Percentiles rank a stretch among this genome's conserved stretches.
phyloP scores from a whole-genome alignment of 64 coral and sea anemone species.

The Anthopleura sola region DNA sequence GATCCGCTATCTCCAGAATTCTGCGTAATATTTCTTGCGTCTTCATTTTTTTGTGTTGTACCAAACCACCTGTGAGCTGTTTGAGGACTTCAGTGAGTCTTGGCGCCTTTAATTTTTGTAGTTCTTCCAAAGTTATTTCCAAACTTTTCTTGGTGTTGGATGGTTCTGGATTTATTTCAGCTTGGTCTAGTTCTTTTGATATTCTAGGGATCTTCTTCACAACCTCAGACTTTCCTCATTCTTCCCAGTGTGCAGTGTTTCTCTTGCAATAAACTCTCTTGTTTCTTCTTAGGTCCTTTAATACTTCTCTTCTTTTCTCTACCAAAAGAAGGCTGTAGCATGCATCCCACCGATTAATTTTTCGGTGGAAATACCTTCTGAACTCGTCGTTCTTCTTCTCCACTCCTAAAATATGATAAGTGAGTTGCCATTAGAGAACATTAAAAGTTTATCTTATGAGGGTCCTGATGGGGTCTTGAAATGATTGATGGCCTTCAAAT shows the following conservation, averaged over 20 bases:
- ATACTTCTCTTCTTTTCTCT: constrained; percentile 25
- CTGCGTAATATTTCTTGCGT: too few relatives aligned
- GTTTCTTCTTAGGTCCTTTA: neutral
- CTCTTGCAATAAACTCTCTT: constrained; percentile 13
- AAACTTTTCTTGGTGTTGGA: too few relatives aligned
- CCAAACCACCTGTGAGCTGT: too few relatives aligned
- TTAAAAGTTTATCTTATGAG: too few relatives aligned
- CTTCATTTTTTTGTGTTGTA: too few relatives aligned
- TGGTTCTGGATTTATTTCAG: too few relatives aligned
- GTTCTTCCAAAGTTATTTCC: too few relatives aligned
- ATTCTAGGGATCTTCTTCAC: constrained; percentile 1
- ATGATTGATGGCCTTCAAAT: too few relatives aligned
- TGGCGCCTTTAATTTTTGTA: too few relatives aligned
- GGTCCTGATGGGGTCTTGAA: too few relatives aligned
- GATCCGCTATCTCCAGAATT: too few relatives aligned
- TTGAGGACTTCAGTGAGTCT: too few relatives aligned
- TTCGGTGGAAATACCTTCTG: constrained; percentile 27
- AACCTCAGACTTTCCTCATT: constrained; percentile 26
- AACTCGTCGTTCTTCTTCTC: constrained; percentile 51
- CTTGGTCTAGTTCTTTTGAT: constrained; percentile 1
- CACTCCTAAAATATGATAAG: constrained; percentile 1
- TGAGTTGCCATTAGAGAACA: neutral
- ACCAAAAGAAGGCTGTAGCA: constrained; percentile 13
- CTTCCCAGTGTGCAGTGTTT: constrained; percentile 1
- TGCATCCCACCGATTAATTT: constrained; percentile 39